Conservation (phyloP, 2,888 invertebrate genomes). For the Glyphotaelius pellucidus region DNA sequence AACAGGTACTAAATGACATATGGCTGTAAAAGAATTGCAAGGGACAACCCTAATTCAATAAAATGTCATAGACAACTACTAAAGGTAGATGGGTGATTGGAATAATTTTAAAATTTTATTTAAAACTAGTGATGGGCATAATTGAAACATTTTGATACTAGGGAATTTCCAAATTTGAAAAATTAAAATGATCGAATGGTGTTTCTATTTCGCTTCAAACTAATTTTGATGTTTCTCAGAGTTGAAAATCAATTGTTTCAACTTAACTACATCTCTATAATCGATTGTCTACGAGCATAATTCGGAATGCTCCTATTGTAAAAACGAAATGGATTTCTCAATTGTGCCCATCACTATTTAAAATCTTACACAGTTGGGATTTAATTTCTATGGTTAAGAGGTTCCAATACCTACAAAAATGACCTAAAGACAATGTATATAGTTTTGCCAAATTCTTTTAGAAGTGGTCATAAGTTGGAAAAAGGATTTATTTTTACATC, state of each 20-base stretch:
- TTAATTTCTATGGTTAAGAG: not conserved
- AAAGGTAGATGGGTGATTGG: not conserved
- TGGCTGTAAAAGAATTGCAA: not conserved
- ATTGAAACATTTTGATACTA: not conserved
- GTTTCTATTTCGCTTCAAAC: not conserved
- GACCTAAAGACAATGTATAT: not conserved
- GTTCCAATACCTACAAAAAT: not conserved
- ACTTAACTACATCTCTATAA: no score
- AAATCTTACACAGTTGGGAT: not conserved
- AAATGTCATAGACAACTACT: not conserved
- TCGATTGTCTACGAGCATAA: no score
- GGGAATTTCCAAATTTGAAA: not conserved
- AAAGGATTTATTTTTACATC: not conserved
- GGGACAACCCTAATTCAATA: not conserved
- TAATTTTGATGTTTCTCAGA: no score
- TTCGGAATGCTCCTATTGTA: no score
- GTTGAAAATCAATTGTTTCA: no score
- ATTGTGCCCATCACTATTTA: no score
- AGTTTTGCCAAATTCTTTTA: not conserved
- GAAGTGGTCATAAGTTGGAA: not conserved
- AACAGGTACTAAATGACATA: constrained; percentile 56
- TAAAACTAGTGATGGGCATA: not conserved
- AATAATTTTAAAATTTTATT: not conserved
- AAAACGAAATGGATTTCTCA: no score
- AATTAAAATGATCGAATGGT: not conserved